These are phyloP conservation scores for Caenorhabditis briggsae DNA, from an alignment of 1,140 invertebrate species.

Conservation along the genomic window DNA sequence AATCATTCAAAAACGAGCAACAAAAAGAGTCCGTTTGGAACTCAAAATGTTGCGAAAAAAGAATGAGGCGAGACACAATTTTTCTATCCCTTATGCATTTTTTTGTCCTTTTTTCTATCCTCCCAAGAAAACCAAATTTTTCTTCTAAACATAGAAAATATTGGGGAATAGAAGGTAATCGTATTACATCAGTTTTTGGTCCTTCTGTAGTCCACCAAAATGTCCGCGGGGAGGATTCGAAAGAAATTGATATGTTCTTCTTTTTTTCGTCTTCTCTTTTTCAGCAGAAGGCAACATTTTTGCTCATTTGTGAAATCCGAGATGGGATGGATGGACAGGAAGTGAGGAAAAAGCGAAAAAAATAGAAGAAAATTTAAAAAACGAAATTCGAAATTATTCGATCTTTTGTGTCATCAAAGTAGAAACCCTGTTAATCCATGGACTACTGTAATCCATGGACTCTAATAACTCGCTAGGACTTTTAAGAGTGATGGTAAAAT, in stretches of 20 bases:
- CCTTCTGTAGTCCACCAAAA: background rate
- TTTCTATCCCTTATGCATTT: background rate
- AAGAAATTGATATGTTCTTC: slow-evolving; percentile 42
- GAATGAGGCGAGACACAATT: background rate
- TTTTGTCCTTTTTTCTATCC: background rate
- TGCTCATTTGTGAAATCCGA: slow-evolving; percentile 19
- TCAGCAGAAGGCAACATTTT: background rate
- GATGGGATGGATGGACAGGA: background rate
- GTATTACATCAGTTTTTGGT: slow-evolving; percentile 1
- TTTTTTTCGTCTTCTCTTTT: background rate
- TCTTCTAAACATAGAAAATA: slow-evolving; percentile 1
- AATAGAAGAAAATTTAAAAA: background rate
- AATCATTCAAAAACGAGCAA: background rate
- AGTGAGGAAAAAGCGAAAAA: background rate
- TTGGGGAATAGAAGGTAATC: background rate
- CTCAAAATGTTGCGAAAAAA: slow-evolving; percentile 10
- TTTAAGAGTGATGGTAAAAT: too few relatives aligned
- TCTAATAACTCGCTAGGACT: too few relatives aligned
- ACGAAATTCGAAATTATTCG: background rate
- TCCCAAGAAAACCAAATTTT: background rate
- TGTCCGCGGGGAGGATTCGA: background rate
- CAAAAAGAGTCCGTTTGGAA: background rate
- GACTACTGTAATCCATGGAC: background rate
- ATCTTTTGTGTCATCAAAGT: background rate
- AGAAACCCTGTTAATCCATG: background rate